Percentiles rank a stretch among this genome's conserved stretches.
phyloP scores from a whole-genome alignment of 1,140 invertebrate genomes.

The Lasioglossum albipes region DNA sequence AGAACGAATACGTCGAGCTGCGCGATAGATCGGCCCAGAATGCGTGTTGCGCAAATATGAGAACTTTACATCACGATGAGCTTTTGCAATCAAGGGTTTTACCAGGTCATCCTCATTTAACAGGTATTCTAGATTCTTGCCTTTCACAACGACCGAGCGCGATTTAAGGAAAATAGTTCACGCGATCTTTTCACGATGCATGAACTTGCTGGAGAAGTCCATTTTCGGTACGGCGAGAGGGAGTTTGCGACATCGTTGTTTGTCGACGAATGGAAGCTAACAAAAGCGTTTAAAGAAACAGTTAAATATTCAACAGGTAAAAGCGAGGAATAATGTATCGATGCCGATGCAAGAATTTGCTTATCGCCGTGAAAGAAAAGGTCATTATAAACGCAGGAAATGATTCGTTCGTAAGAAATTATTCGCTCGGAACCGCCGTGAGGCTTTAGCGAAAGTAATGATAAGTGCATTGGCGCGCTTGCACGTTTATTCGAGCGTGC shows the following conservation, averaged over 20 bases:
- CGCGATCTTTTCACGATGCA: conserved; percentile 14
- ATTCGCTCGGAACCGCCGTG: conserved; percentile 30
- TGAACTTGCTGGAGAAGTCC: neutral
- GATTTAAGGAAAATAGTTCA: conserved; percentile 46
- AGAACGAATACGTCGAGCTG: neutral
- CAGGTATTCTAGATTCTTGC: conserved; percentile 47
- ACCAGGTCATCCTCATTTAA: conserved; percentile 61
- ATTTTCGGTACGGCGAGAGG: neutral
- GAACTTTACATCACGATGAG: conserved; percentile 45
- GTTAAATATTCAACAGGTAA: no score
- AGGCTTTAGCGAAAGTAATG: conserved; percentile 52
- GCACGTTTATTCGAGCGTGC: neutral
- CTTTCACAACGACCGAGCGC: conserved; percentile 50
- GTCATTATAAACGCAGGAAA: conserved; percentile 40
- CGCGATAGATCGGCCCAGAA: conserved; percentile 30
- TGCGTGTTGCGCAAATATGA: conserved; percentile 49
- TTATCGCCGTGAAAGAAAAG: conserved; percentile 26
- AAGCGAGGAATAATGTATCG: no score
- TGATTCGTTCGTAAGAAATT: conserved; percentile 36
- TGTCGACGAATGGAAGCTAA: no score
- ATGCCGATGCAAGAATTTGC: neutral
- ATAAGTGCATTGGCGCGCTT: conserved; percentile 10
- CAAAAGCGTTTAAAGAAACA: no score
- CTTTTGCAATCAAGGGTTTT: conserved; percentile 61
- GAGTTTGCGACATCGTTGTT: neutral